Evolutionary conservation across 2,797 vertebrate genomes (phyloP), one percentile per base, ranked within the genome.

Genomic region (Danio aesculapii): DNA sequence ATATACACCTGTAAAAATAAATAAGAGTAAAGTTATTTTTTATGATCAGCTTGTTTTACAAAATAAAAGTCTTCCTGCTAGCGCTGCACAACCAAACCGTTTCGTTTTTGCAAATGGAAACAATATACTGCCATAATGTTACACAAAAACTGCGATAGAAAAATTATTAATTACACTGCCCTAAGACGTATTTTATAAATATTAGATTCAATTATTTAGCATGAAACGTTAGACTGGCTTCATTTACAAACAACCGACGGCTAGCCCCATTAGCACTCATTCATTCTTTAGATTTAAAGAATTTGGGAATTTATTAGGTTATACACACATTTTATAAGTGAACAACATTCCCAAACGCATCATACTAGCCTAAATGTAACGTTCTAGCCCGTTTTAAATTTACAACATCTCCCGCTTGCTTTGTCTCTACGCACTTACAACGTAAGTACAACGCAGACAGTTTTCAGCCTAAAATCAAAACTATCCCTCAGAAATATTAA

Each of bases 11-110:
- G 8, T 8, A 30, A 30, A 30, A 30, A 30, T 30, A n/a, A n/a
- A n/a, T n/a, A n/a, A n/a, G n/a, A n/a, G n/a, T n/a, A n/a, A n/a
- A n/a, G n/a, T n/a, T n/a, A n/a, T n/a, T n/a, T n/a, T n/a, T n/a
- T n/a, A 11, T 11, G 3, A n/a, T 10, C 14, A 0, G 5, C 4
- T 59, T 30, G 1, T n/a, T 1, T 30, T 30, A 9, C 52, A 58
- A 72, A 72, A 72, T 58, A 72, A 72, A 14, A 72, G 69, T 72
- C 69, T 49, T 55, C 64, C 64, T 1, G 46, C 0, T 30, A 14
- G 46, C 6, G 46, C 17, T 50, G 63, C 43, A 43, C 13, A 17
- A 11, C 1, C 4, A 9, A 41, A 9, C 30, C 0, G 30, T 13
- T 41, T 41, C 30, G 30, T 49, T 12, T 10, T 12, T 1, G 47